Evolutionary conservation across 2,113 vertebrate species (phyloP).

Genomic region (Myxocyprinus asiaticus): DNA sequence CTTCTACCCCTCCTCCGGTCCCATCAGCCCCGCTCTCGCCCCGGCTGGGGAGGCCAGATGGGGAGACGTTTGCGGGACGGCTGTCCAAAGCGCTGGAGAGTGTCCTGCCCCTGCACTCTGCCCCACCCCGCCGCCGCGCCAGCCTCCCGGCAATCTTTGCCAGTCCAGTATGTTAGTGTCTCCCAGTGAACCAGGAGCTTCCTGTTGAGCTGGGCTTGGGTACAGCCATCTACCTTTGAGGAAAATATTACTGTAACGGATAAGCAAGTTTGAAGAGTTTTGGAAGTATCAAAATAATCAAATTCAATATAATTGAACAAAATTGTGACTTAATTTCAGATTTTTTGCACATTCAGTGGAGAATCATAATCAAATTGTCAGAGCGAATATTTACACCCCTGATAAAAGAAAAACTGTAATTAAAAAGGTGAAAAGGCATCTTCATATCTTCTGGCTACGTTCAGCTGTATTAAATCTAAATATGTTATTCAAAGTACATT

Average conservation of each 20-base stretch:
- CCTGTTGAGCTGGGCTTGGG: slow-evolving; percentile 21
- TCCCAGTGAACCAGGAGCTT: slow-evolving; percentile 61
- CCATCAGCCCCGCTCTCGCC: slow-evolving; percentile 80
- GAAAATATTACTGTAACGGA: background rate
- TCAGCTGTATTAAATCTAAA: too few relatives aligned
- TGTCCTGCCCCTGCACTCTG: slow-evolving; percentile 90
- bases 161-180: slow-evolving; percentile 90
- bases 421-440: too few relatives aligned
- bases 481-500: background rate
- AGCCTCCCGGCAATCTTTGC: slow-evolving; percentile 95
- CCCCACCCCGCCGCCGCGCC: slow-evolving; percentile 86
- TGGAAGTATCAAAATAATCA: background rate
- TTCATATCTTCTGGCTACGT: too few relatives aligned
- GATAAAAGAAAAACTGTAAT: too few relatives aligned
- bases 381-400: too few relatives aligned
- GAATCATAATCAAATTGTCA: too few relatives aligned
- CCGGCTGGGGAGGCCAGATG: slow-evolving; percentile 78
- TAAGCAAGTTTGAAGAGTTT: background rate
- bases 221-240: slow-evolving; percentile 7
- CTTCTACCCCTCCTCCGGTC: slow-evolving; percentile 86
- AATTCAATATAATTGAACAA: background rate
- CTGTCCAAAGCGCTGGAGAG: slow-evolving; percentile 96
- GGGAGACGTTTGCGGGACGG: slow-evolving; percentile 92
- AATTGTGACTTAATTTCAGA: background rate
- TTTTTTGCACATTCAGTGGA: background rate